Percentiles rank a stretch among this genome's conserved stretches.
These are phyloP conservation scores for Terebella lapidaria DNA, from an alignment of 2,888 invertebrate genomes.

Conservation along the genomic window DNA sequence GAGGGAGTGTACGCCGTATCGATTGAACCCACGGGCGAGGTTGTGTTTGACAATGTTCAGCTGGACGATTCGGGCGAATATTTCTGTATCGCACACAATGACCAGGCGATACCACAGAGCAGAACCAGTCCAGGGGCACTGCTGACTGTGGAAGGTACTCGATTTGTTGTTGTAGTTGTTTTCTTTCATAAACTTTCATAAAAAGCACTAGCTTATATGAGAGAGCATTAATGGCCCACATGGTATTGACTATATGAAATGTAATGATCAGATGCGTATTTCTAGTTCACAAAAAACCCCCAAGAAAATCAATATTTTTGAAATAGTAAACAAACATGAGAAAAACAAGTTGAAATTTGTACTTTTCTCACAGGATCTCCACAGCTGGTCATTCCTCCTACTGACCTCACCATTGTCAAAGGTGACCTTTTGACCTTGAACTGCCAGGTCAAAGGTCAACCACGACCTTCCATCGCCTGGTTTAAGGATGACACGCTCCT, in stretches of 20 bases:
- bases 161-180: too few relatives aligned
- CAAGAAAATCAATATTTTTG: too few relatives aligned
- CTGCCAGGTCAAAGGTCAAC: slow-evolving; percentile 37
- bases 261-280: too few relatives aligned
- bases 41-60: slow-evolving; percentile 34
- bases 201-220: too few relatives aligned
- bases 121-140: slow-evolving; percentile 33
- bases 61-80: slow-evolving; percentile 39
- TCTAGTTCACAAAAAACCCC: too few relatives aligned
- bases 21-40: slow-evolving; percentile 26
- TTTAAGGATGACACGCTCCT: slow-evolving; percentile 26
- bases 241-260: too few relatives aligned
- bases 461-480: slow-evolving; percentile 38
- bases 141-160: slow-evolving; percentile 18
- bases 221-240: too few relatives aligned
- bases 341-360: too few relatives aligned
- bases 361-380: too few relatives aligned
- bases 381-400: slow-evolving; percentile 35
- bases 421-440: slow-evolving; percentile 34
- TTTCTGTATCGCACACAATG: slow-evolving; percentile 41
- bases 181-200: too few relatives aligned
- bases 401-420: slow-evolving; percentile 29
- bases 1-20: slow-evolving; percentile 20
- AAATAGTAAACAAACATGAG: too few relatives aligned
- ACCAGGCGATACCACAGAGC: slow-evolving; percentile 30